Evolutionary conservation across 2,888 invertebrate genomes (phyloP), one percentile per base, ranked within the genome.

Genomic region (Aradus depressus): DNA sequence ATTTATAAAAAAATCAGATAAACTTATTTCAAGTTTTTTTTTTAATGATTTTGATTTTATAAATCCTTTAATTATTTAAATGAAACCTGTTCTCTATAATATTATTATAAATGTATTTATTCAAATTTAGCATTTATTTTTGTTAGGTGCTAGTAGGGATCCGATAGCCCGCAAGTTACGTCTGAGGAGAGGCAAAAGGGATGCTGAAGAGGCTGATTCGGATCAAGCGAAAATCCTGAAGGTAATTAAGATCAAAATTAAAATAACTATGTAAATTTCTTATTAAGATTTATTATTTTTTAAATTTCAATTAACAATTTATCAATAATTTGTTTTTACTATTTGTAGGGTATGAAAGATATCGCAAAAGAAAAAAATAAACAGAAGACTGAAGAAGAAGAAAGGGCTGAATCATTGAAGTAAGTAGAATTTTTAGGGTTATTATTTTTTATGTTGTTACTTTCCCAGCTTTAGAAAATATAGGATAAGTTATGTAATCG

Each of bases 121-220:
- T n/a, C 43, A 8, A 28, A 50, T 31, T n/a, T n/a, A n/a, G n/a
- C n/a, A n/a, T n/a, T 23, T 12, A 14, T 50, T 51, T 60, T 52
- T 61, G 66, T 51, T 64, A 72, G 77, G 75, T 60, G 75, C 77
- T 26, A 76, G 76, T 60, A 87, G 58, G 52, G 97, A 98, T 72
- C 91, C 96, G 2, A 88, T 95, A 60, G 95, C 96, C 0, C 77
- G 97, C 25, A 95, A 95, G 71, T 78, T 95, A 70, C 79, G 95
- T 3, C 69, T 95, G 22, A 76, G 93, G 34, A 77, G 89, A 57
- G 83, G 90, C 0, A 74, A 83, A 23, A 75, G 88, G 63, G 76
- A 86, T 68, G 79, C 86, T 58, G 80, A 80, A 60, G 84, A 78
- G 64, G 90, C 85, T 54, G 88, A 89, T 61, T 84, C 85, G 60